Evolutionary conservation across 2,888 invertebrate genomes (phyloP), one percentile per base, ranked within the genome.

Genomic region (Patella pellucida): DNA sequence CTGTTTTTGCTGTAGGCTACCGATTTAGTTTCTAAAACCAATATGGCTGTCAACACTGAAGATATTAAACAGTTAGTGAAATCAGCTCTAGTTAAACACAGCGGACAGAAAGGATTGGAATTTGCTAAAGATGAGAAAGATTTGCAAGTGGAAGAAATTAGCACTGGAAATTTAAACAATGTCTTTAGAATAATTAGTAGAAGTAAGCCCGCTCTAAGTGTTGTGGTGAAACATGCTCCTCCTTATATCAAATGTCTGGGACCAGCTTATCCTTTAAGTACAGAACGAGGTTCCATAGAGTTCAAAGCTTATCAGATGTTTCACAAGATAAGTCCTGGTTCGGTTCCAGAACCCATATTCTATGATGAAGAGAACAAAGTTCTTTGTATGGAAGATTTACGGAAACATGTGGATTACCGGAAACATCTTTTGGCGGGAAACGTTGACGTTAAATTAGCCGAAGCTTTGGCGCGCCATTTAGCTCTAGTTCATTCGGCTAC

Each of bases 231-330:
- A 78, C 82, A 82, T 68, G 83, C 85, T 16, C 78, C 83, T 15
- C 85, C 86, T 1, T 86, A 82, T 72, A 82, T 86, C 12, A 86
- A 86, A 85, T 82, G 81, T 76, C 74, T 85, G 27, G 86, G 86
- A 12, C 81, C 83, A 14, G 80, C 77, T 12, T 85, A 79, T 71
- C 86, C 86, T 0, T 75, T 85, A 51, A 72, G 76, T n/a, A 69
- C 69, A 54, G 78, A 80, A 15, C 75, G 86, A 52, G 81, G 81
- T 12, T 74, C 76, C 12, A 67, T 81, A 5, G 86, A 86, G 69
- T 84, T 82, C 78, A 75, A 76, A 27, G 84, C 85, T 15, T 73
- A 82, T 11, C 19, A 50, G 2, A 80, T 78, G 77, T 85, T 84
- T 71, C 74, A 85, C 54, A 69, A 62, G 4, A 23, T 83, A 7